Base-by-base conservation (phyloP, 92 coral and sea anemone genomes). In the Epizoanthus illoricatus region DNA sequence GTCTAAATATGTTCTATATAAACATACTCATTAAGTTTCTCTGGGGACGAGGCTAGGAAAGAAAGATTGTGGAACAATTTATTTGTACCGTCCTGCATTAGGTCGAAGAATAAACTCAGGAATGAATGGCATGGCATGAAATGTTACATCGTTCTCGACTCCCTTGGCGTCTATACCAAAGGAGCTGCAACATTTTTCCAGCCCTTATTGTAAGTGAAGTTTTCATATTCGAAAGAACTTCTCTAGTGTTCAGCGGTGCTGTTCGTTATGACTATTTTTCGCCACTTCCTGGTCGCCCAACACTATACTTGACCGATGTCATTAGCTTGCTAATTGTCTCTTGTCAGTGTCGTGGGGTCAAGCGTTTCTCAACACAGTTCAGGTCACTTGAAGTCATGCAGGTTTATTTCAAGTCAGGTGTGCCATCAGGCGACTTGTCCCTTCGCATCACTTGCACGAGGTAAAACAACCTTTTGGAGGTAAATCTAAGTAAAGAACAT, bases 401-500 rank as follows among this genome's bases (percentile, higher is more conserved):
- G 36, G 36, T 28, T 54, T 71, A 80, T 80, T 75, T 85, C 55
- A 79, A 57, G 40, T 49, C 66, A 61, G 62, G 68, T 5, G 61
- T 74, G 69, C 19, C 75, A 5, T 3, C 10, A 7, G 24, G 52
- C 7, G 73, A 76, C 5, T 9, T 33, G 36, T 43, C 74, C 23
- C 65, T 85, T 43, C 86, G 80, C 69, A 59, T 82, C 61, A 92
- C 83, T 65, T 85, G 90, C 21, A 92, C 89, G 52, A 84, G 71
- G 71, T 90, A 92, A 76, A 89, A 86, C 42, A 92, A 65, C 69
- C 90, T 92, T 78, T 92, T 92, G 7, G 93, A 80, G 3, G 93
- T 87, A 57, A 90, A 87, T 79, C 97, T 92, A 28, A 12, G 18
- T 74, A 41, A 10, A 45, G 24, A 74, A 61, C 64, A 45, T 5